Evolutionary conservation across 2,888 invertebrate species (phyloP), one percentile per base, ranked within the genome.

Genomic region (Mechanitis mazaeus): DNA sequence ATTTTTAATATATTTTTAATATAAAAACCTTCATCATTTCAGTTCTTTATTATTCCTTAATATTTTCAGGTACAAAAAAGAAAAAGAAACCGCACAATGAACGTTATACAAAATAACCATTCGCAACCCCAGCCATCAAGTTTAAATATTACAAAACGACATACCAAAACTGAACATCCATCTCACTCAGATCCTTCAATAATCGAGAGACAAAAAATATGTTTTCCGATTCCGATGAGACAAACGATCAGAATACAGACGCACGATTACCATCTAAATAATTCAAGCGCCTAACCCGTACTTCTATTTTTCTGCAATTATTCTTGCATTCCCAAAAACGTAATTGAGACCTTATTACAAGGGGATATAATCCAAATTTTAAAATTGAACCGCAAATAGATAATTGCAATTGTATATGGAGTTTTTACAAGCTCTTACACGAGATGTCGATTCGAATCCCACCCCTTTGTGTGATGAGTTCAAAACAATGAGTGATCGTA

Each of bases 191-290:
- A 60, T 70, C 59, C 59, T 64, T 68, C 62, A n/a, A 64, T 63
- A 54, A 71, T 71, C 75, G 60, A 65, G 73, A 72, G 81, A 80
- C 69, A 62, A 65, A 69, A 60, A 64, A 70, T 70, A 62, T 71
- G 71, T 73, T 65, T 66, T 79, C 77, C 78, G 81, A 85, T 84
- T 79, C 81, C 81, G 81, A 85, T 83, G 85, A 84, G 85, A 85
- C 83, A 83, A 84, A 85, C 83, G 87, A 87, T 87, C 86, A 83
- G 85, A 82, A 86, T 84, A 85, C 84, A 79, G 81, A 83, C 81
- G 80, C 83, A 82, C 83, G 87, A 87, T 88, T 87, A 85, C 83
- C 81, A 83, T 86, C 84, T 89, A 87, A 88, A 89, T 89, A 86
- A 89, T 89, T 89, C 88, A 89, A 80, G 79, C 81, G 75, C 76